Base-by-base conservation (phyloP, 2,797 vertebrate genomes). In the Melanotaenia maccullochi region DNA sequence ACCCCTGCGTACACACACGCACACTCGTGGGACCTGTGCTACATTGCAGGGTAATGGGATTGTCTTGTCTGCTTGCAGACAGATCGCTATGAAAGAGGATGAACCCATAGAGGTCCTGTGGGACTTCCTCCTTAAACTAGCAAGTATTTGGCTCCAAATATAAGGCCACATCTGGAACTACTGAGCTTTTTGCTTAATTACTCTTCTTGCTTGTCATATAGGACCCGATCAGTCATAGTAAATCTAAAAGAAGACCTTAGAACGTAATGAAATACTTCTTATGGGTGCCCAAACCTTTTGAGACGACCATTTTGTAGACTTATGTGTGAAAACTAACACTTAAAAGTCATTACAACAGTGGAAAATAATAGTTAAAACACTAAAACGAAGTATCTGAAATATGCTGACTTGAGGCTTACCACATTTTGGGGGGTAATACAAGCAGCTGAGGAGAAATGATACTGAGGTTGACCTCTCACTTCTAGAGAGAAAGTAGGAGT, bases 21-120 rank as follows among this genome's bases (percentile, higher is more conserved):
- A 49, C 64, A 78, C 85, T 70, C 89, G 52, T 59, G 88, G 89
- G 87, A 86, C 68, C 65, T 60, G 38, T 66, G 85, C 86, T 89
- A 79, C 86, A 89, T 86, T 40, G 62, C 75, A 67, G 68, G 78
- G 64, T 92, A 91, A 92, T 93, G 90, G 87, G 91, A 90, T 90
- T 89, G 87, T 90, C 88, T 90, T 85, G 89, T 91, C 86, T 89
- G 78, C 65, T 83, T 49, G 59, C 88, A 86, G 90, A 89, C 85
- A 80, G 79, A 88, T 86, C 54, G 24, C 81, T 78, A 28, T 76
- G 42, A 67, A 61, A 79, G 77, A 82, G 57, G 77, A 62, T 64
- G 71, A 78, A 80, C 77, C 60, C 22, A 49, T 71, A 63, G 61
- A 67, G 71, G 73, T 79, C 89, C 77, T 72, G n/a, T 3, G 83